phyloP scores from a whole-genome alignment of 2,888 invertebrate species.

The Standfussiana lucernea region DNA sequence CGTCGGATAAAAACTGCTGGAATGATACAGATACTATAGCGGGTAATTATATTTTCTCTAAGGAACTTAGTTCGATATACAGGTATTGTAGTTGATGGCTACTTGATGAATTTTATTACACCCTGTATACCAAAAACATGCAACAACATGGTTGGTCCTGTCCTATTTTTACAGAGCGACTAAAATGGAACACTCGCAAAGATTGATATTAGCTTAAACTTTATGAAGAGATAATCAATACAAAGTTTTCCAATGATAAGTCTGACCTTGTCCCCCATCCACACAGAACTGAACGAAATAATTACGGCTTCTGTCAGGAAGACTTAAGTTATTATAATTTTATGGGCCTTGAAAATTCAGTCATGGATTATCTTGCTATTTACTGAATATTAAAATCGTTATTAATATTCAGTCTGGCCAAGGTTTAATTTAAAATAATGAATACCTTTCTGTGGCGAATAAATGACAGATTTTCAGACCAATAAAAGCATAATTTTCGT shows the following conservation, averaged over 20 bases:
- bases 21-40: too few species aligned
- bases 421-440: conserved; percentile 23
- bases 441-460: neutral
- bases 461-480: neutral
- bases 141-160: neutral
- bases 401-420: conserved; percentile 31
- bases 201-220: neutral
- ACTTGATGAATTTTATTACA: too few species aligned
- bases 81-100: too few species aligned
- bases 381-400: conserved; percentile 30
- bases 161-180: neutral
- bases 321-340: conserved; percentile 6
- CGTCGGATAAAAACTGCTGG: too few species aligned
- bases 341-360: conserved; percentile 20
- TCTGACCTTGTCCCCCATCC: neutral
- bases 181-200: neutral
- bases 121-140: neutral
- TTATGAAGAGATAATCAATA: neutral
- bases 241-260: neutral
- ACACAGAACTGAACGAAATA: neutral
- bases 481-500: neutral
- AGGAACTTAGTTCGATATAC: too few species aligned
- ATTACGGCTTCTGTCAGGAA: conserved; percentile 10
- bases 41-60: too few species aligned
- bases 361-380: conserved; percentile 22